A percentile compares a stretch with the other conserved stretches of the same genome.
phyloP scores from a whole-genome alignment of 2,797 vertebrate genomes.

The Pempheris klunzingeri region DNA sequence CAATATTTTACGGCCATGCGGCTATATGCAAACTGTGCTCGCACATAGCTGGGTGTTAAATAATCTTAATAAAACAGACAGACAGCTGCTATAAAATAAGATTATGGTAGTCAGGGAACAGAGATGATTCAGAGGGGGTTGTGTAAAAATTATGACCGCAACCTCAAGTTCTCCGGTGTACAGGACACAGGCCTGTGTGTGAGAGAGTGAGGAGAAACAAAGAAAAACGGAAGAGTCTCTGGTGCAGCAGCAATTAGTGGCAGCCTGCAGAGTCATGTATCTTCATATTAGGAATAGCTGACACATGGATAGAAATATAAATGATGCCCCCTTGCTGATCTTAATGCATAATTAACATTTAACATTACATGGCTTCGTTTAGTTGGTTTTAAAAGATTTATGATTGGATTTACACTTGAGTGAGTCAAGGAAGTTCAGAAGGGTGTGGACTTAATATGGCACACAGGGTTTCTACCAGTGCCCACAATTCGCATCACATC shows the following conservation, averaged over 20 bases:
- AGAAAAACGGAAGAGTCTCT: slow-evolving; percentile 18
- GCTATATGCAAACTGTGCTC: slow-evolving; percentile 34
- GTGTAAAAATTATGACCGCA: slow-evolving; percentile 42
- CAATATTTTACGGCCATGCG: slow-evolving; percentile 32
- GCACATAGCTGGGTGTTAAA: slow-evolving; percentile 50
- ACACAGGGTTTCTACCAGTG: not conserved
- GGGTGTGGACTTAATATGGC: not conserved
- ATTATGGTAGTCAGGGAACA: slow-evolving; percentile 52
- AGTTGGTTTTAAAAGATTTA: slow-evolving; percentile 58
- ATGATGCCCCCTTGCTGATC: slow-evolving; percentile 36
- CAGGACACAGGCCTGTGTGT: not conserved
- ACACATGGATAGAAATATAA: slow-evolving; percentile 53
- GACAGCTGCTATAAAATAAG: slow-evolving; percentile 61
- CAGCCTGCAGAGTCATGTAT: slow-evolving; percentile 38
- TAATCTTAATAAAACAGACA: slow-evolving; percentile 63
- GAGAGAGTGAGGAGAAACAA: not conserved
- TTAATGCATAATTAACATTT: slow-evolving; percentile 69
- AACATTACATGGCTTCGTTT: slow-evolving; percentile 55
- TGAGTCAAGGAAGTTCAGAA: not conserved
- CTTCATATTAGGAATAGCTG: slow-evolving; percentile 49
- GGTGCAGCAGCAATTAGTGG: slow-evolving; percentile 43
- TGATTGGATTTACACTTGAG: slow-evolving; percentile 26
- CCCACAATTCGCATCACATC: not conserved
- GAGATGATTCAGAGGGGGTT: slow-evolving; percentile 42
- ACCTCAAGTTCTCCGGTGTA: slow-evolving; percentile 30